Conservation (phyloP, 2,797 vertebrate species). For the Squalus acanthias region DNA sequence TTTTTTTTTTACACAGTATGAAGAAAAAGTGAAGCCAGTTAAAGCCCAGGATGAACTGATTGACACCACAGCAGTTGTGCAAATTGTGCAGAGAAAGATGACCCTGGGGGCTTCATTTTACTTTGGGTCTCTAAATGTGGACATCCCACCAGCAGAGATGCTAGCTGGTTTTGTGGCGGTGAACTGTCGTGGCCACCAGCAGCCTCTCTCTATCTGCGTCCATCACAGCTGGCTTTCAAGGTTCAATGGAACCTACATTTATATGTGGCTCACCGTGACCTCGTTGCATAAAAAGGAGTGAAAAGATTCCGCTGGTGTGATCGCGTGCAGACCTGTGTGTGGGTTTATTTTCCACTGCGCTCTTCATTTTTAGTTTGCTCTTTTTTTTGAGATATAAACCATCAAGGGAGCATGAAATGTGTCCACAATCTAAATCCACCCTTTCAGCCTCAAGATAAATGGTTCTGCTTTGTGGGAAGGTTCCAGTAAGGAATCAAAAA, state of each 20-base stretch:
- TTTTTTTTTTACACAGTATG: neutral
- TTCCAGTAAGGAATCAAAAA: conserved; percentile 14
- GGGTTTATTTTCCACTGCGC: neutral
- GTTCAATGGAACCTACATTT: neutral
- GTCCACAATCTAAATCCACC: neutral
- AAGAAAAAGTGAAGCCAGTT: neutral
- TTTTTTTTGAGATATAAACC: neutral
- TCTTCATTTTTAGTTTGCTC: neutral
- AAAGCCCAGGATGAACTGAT: neutral
- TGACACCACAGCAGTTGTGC: neutral
- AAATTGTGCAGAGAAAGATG: neutral
- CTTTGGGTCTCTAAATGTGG: neutral
- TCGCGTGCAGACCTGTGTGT: too few species aligned
- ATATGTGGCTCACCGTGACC: neutral
- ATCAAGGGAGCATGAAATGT: neutral
- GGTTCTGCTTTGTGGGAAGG: neutral
- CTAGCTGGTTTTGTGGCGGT: neutral
- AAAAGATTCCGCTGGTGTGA: neutral
- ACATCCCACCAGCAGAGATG: neutral
- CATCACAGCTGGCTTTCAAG: neutral
- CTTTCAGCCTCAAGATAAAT: neutral
- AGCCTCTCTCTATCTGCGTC: neutral
- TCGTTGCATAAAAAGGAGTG: neutral
- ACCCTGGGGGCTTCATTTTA: neutral
- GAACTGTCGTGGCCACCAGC: neutral